Evolutionary conservation across 2,113 vertebrate genomes (phyloP).

Genomic region (Hyaena hyaena): DNA sequence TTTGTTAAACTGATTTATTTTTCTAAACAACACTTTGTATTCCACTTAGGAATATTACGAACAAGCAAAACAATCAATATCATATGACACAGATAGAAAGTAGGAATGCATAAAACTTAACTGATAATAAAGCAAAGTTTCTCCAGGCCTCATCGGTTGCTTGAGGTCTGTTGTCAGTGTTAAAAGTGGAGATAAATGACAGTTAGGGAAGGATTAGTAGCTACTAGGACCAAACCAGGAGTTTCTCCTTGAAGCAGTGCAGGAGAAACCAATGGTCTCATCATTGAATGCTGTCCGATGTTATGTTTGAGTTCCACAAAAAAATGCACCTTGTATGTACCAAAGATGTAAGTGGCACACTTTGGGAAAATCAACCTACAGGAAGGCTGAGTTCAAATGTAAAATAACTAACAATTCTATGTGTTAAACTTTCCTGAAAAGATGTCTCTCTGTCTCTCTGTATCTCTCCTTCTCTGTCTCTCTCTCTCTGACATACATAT

Average conservation of each 20-base stretch:
- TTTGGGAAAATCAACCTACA: background rate
- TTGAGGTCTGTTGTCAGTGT: background rate
- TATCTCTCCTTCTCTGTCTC: accelerated
- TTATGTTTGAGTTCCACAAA: background rate
- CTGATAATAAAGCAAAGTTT: background rate
- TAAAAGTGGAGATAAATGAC: background rate
- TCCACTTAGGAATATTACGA: background rate
- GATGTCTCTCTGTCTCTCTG: accelerated
- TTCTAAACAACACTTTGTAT: background rate
- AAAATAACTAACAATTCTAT: background rate
- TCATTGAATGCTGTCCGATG: background rate
- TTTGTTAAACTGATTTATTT: background rate
- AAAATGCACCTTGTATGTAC: background rate
- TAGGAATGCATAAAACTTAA: background rate
- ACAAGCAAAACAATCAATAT: background rate
- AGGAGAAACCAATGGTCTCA: background rate
- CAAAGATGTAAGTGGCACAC: background rate
- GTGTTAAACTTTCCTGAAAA: background rate
- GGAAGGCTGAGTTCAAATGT: background rate
- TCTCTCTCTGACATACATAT: background rate
- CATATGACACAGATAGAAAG: background rate
- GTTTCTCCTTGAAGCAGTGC: background rate
- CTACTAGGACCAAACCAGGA: background rate
- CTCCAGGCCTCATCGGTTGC: background rate
- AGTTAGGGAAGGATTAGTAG: background rate